Evolutionary conservation across 2,797 vertebrate genomes (phyloP).

Genomic region (Passerculus sandwichensis): DNA sequence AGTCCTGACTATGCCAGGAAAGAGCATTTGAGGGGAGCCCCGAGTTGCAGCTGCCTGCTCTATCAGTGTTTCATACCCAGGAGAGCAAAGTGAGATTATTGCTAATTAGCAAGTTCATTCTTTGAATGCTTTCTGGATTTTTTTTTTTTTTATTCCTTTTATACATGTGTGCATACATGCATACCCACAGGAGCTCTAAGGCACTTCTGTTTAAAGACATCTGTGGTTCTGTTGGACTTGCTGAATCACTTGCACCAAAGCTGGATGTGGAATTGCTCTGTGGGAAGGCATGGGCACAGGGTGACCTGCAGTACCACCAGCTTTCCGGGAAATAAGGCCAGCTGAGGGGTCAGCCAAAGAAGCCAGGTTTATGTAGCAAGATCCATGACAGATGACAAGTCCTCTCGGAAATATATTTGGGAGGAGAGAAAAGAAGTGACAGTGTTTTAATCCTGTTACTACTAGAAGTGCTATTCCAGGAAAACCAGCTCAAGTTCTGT

Average conservation of each 20-base stretch:
- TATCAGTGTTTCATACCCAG: not conserved
- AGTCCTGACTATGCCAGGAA: not conserved
- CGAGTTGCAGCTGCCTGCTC: not conserved
- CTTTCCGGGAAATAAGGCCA: constrained; percentile 35
- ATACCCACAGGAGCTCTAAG: not conserved
- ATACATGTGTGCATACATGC: not conserved
- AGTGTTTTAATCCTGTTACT: not conserved
- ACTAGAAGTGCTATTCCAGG: not conserved
- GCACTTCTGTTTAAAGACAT: not conserved
- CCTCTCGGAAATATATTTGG: not conserved
- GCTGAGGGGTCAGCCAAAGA: constrained; percentile 9
- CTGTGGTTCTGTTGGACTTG: not conserved
- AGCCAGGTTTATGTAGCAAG: not conserved
- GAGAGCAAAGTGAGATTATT: not conserved
- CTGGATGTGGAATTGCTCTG: not conserved
- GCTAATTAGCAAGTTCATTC: not conserved
- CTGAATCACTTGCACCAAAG: not conserved
- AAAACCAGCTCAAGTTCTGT: constrained; percentile 2
- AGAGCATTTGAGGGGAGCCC: not conserved
- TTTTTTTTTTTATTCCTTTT: not conserved
- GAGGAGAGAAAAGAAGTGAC: not conserved
- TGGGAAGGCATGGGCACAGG: not conserved
- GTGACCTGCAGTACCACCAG: not conserved
- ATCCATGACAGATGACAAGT: not conserved
- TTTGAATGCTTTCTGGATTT: not conserved